Conservation (phyloP, 2,888 invertebrate genomes). For the Drosophila koepferae region DNA sequence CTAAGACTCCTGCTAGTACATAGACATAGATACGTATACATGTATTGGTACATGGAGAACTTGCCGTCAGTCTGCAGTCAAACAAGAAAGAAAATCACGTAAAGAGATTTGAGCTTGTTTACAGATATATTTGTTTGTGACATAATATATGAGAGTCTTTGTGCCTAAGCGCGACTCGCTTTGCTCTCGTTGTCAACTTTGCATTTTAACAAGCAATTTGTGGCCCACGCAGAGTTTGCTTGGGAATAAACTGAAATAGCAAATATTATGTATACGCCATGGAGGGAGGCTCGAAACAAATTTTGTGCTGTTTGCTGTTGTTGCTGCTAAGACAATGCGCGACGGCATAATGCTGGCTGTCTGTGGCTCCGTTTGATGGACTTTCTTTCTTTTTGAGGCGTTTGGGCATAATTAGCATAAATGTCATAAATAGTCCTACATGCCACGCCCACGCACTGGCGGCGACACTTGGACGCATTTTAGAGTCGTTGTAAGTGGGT, state of each 20-base stretch:
- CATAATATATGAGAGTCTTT: not conserved
- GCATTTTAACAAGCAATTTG: conserved; percentile 13
- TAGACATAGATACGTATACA: not conserved
- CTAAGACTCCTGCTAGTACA: not conserved
- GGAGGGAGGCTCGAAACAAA: conserved; percentile 9
- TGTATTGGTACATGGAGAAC: not conserved
- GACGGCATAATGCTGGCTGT: conserved; percentile 13
- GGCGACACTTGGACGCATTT: conserved; percentile 53
- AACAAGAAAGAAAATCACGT: conserved; percentile 10
- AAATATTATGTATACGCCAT: conserved; percentile 67
- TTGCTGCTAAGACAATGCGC: conserved; percentile 35
- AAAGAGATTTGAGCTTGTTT: conserved; percentile 9
- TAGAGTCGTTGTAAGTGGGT: conserved; percentile 23
- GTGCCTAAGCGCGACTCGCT: not conserved
- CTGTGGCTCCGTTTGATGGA: conserved; percentile 7
- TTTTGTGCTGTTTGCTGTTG: conserved; percentile 5
- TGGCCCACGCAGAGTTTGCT: conserved; percentile 28
- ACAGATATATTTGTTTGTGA: conserved; percentile 7
- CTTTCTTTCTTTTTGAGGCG: conserved; percentile 28
- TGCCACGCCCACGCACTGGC: conserved; percentile 21
- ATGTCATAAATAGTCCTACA: conserved; percentile 62
- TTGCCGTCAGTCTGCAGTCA: not conserved
- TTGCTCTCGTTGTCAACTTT: not conserved
- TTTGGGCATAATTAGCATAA: conserved; percentile 71
- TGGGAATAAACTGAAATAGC: conserved; percentile 47